A percentile compares a stretch with the other conserved stretches of the same genome.
Conservation (phyloP, 2,797 vertebrate genomes). For the Mareca penelope region DNA sequence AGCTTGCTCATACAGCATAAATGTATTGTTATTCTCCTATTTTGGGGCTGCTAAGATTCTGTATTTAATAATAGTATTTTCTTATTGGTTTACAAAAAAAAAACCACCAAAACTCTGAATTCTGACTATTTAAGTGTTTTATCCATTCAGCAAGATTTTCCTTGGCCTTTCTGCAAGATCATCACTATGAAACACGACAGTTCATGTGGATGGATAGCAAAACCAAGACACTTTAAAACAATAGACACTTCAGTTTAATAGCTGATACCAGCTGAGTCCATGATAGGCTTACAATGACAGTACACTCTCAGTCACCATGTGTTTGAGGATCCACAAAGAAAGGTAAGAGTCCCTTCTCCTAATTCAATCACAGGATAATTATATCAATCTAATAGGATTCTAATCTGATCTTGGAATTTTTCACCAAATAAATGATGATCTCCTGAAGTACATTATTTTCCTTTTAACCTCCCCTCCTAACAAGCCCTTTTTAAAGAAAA, state of each 20-base stretch:
- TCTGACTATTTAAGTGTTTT: background rate
- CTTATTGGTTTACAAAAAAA: background rate
- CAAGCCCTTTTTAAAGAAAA: background rate
- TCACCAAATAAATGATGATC: background rate
- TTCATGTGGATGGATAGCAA: background rate
- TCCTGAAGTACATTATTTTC: background rate
- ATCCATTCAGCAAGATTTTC: background rate
- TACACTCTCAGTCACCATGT: background rate
- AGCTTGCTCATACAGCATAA: background rate
- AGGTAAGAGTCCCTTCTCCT: background rate
- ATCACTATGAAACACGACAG: background rate
- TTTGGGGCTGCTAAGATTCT: background rate
- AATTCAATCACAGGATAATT: background rate
- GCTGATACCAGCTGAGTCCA: background rate
- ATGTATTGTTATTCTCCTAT: background rate
- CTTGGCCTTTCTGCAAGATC: background rate
- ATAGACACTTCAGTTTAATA: accelerated
- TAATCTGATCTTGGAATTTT: background rate
- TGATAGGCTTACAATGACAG: background rate
- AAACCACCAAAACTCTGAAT: background rate
- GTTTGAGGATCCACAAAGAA: background rate
- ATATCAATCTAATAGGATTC: background rate
- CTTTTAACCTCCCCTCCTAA: background rate
- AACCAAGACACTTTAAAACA: background rate
- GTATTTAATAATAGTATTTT: background rate